phyloP scores from a whole-genome alignment of 2,113 vertebrate genomes.

The Anhinga anhinga region DNA sequence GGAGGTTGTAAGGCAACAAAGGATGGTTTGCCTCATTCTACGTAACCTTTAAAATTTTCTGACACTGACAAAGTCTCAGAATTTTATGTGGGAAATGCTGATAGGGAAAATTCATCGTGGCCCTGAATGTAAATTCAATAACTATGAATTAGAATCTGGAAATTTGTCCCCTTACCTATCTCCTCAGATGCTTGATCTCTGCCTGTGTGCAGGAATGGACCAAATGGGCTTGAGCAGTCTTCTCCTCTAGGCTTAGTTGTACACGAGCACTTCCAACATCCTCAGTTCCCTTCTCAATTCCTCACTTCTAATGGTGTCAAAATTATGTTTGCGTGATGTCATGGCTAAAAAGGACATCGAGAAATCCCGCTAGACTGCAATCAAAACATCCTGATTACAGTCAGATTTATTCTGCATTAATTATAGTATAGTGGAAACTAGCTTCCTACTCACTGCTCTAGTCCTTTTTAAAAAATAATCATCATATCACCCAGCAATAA shows the following conservation, averaged over 20 bases:
- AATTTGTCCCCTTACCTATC: neutral
- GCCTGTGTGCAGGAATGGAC: neutral
- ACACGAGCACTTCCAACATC: neutral
- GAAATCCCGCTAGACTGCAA: constrained; percentile 18
- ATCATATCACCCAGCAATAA: neutral
- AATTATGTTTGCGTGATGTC: neutral
- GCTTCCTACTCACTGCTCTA: neutral
- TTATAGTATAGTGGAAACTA: neutral
- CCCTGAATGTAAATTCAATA: neutral
- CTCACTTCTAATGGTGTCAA: neutral
- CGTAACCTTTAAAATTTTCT: neutral
- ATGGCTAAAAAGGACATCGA: constrained; percentile 9
- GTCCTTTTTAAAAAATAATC: neutral
- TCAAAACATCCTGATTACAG: constrained; percentile 56
- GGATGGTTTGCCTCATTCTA: neutral
- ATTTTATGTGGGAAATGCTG: neutral
- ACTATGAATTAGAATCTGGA: neutral
- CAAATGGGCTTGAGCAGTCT: neutral
- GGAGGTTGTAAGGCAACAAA: neutral
- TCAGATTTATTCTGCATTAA: constrained; percentile 26
- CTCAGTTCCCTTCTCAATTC: neutral
- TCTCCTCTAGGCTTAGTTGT: neutral
- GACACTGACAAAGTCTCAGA: neutral
- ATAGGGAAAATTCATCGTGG: neutral
- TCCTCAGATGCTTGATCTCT: neutral